A percentile compares a stretch with the other conserved stretches of the same genome.
These are phyloP conservation scores for Caenorhabditis remanei DNA, from an alignment of 1,140 invertebrate genomes.

Conservation along the genomic window DNA sequence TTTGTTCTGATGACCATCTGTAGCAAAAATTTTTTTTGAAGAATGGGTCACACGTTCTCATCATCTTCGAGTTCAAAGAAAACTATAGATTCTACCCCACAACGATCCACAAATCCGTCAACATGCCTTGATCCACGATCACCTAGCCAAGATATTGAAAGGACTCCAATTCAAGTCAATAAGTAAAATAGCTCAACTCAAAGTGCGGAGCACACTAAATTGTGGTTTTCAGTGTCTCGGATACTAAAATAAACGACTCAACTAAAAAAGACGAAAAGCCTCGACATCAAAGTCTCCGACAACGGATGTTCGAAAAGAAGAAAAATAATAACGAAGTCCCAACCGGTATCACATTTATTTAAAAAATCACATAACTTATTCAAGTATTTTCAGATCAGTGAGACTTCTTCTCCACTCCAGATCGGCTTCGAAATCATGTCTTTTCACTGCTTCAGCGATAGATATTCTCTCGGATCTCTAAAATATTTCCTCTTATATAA, in stretches of 20 bases:
- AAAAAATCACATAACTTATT: not conserved
- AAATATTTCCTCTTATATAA: not conserved
- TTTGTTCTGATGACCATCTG: not conserved
- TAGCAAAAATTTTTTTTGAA: not conserved
- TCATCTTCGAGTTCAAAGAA: not conserved
- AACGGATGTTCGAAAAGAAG: not conserved
- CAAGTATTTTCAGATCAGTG: not conserved
- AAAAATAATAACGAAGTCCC: not conserved
- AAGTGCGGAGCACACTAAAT: no score
- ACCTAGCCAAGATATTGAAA: slow-evolving; percentile 36
- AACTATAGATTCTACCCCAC: slow-evolving; percentile 19
- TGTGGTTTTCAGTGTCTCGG: not conserved
- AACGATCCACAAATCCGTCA: not conserved
- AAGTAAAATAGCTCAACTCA: not conserved
- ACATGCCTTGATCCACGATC: slow-evolving; percentile 10
- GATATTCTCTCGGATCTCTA: not conserved
- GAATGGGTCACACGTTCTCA: slow-evolving; percentile 12
- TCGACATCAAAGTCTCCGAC: not conserved
- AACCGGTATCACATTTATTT: not conserved
- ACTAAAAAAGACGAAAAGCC: not conserved
- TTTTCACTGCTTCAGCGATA: not conserved
- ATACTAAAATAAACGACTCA: not conserved
- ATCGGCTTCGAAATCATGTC: slow-evolving; percentile 27
- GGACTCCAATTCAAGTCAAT: slow-evolving; percentile 40
- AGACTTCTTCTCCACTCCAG: not conserved